Base-by-base conservation (phyloP, 2,797 vertebrate genomes). In the Notolabrus celidotus region DNA sequence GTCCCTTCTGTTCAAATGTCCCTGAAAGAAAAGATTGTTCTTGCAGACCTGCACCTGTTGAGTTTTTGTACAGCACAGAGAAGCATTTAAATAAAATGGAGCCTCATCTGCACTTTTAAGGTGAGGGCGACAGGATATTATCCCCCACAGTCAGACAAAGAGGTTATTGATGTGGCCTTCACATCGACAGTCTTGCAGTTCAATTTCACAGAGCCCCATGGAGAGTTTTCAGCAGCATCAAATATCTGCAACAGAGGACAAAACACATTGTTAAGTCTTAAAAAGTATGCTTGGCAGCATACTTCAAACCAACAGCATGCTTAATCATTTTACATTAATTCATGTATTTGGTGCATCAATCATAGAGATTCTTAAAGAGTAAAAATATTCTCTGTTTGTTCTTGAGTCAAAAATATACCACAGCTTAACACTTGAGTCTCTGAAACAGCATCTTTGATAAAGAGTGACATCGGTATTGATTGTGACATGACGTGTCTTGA, bases 61-160 rank as follows among this genome's bases (percentile, higher is more conserved):
- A 54, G 46, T 38, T 60, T 52, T 47, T 45, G 23, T 34, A 16
- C 20, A 46, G 33, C 14, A 34, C 55, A 59, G 41, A 39, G 38
- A 38, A 15, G 29, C 10, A 12, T 58, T 39, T 34, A 51, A 39
- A 73, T 38, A 17, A 54, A 68, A 56, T 16, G 46, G 4, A 41
- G 33, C 7, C 64, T 42, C 62, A 54, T 38, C 14, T 54, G 57
- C 53, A 47, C 25, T 67, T 68, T 52, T 43, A 34, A 54, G 34
- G 22, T 25, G 50, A 27, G 16, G n/a, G n/a, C n/a, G 8, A 29
- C 23, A 29, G 27, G 25, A n/a, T 50, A 29, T 51, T 46, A n/a
- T 36, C 42, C 8, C 73, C 5, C 55, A 42, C 39, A 62, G 73
- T 79, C 33, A 62, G 56, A 81, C 52, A 57, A 45, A 56, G 53